Percentiles rank a stretch among this genome's conserved stretches.
Evolutionary conservation across 2,888 invertebrate species (phyloP).

Genomic region (Psococerastis gibbosa): DNA sequence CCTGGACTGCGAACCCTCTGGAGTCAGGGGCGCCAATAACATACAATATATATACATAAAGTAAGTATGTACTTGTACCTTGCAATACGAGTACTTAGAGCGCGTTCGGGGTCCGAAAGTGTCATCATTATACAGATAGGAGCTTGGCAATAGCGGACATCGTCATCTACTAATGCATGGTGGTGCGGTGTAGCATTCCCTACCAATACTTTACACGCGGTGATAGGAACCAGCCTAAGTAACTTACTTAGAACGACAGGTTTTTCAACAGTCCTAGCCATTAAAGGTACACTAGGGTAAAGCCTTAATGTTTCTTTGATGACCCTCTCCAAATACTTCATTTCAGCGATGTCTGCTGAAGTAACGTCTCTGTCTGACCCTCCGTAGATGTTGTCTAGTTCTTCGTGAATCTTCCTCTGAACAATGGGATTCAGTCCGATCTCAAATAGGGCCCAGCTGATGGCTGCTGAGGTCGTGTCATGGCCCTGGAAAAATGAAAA

Average conservation of each 20-base stretch:
- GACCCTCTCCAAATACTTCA: conserved; percentile 8
- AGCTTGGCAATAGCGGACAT: too few relatives aligned
- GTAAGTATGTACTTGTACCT: too few relatives aligned
- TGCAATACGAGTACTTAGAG: too few relatives aligned
- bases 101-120: too few relatives aligned
- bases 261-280: neutral
- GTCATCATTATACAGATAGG: too few relatives aligned
- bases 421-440: conserved; percentile 31
- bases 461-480: conserved; percentile 35
- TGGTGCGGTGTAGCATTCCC: too few relatives aligned
- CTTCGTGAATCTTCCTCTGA: conserved; percentile 21
- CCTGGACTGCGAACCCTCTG: too few relatives aligned
- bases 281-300: conserved; percentile 7
- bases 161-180: too few relatives aligned
- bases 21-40: too few relatives aligned
- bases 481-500: conserved; percentile 26
- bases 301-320: conserved; percentile 10
- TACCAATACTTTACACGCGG: too few relatives aligned
- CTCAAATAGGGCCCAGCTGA: conserved; percentile 32
- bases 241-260: conserved; percentile 3
- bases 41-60: too few relatives aligned
- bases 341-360: conserved; percentile 5
- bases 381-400: conserved; percentile 4
- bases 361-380: conserved; percentile 8
- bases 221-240: too few relatives aligned